These are phyloP conservation scores for Apotomis capreana DNA, from an alignment of 2,888 invertebrate genomes.

Conservation along the genomic window DNA sequence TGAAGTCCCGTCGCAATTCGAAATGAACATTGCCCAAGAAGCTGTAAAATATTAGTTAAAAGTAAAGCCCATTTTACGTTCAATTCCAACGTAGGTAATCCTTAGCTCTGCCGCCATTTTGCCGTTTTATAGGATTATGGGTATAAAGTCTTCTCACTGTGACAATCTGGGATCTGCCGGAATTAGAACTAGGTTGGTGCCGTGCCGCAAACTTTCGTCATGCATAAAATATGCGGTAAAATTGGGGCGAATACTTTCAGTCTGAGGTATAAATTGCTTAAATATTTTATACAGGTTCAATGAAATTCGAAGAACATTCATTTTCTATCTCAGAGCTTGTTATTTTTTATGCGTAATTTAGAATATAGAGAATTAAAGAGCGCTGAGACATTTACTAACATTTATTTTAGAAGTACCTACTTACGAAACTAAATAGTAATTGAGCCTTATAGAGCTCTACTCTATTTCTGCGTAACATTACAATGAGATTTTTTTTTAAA, in stretches of 20 bases:
- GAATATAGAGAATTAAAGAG: neutral
- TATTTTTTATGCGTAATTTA: neutral
- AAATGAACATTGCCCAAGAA: neutral
- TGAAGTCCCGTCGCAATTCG: neutral
- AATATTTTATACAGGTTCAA: constrained; percentile 7
- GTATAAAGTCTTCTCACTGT: constrained; percentile 25
- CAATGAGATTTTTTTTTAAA: too few relatives aligned
- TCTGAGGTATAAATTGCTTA: constrained; percentile 8
- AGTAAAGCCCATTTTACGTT: constrained; percentile 15
- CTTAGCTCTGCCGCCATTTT: constrained; percentile 25
- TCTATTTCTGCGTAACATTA: too few relatives aligned
- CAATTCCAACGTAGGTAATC: constrained; percentile 16
- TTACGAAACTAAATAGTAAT: too few relatives aligned
- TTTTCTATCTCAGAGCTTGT: neutral
- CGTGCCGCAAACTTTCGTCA: constrained; percentile 31
- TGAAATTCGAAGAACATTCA: neutral
- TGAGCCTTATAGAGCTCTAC: too few relatives aligned
- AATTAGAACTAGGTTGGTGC: constrained; percentile 30
- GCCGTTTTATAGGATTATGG: constrained; percentile 32
- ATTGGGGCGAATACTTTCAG: constrained; percentile 20
- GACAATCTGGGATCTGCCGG: constrained; percentile 21
- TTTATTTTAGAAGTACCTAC: too few relatives aligned
- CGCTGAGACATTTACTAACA: too few relatives aligned
- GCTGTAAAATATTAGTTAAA: neutral
- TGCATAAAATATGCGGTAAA: constrained; percentile 37